Conservation (phyloP, 2,113 vertebrate species). For the Sceloporus undulatus region DNA sequence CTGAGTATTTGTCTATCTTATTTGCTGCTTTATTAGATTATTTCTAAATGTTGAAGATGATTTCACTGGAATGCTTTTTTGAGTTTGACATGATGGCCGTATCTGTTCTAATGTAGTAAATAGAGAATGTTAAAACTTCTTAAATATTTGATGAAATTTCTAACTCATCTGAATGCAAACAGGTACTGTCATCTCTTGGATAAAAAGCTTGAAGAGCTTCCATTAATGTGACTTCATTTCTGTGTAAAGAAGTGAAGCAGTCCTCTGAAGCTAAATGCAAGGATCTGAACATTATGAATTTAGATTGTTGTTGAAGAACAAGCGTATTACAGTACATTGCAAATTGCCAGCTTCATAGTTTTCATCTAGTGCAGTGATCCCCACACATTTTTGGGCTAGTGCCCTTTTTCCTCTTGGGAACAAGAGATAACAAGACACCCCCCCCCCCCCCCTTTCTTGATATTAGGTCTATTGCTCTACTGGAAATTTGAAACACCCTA, state of each 20-base stretch:
- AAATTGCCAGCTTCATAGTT: background rate
- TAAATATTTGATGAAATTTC: background rate
- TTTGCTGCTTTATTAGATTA: background rate
- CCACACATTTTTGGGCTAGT: too few relatives aligned
- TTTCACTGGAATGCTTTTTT: constrained; percentile 22
- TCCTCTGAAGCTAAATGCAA: constrained; percentile 11
- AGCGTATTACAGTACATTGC: background rate
- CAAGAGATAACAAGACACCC: too few relatives aligned
- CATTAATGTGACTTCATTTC: background rate
- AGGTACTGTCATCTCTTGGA: background rate
- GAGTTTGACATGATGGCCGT: background rate
- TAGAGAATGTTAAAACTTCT: background rate
- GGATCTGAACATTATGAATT: background rate
- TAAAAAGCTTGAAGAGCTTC: background rate
- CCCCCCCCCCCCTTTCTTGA: too few relatives aligned
- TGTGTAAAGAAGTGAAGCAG: background rate
- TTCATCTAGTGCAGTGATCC: background rate
- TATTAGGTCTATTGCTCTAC: too few relatives aligned
- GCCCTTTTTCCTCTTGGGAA: too few relatives aligned
- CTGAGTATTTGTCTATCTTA: background rate
- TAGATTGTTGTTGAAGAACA: background rate
- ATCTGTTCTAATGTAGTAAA: background rate
- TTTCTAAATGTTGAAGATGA: constrained; percentile 16
- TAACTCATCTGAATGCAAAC: background rate
- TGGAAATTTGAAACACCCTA: too few relatives aligned